Evolutionary conservation across 2,113 vertebrate genomes (phyloP), one percentile per base, ranked within the genome.

Genomic region (Perca flavescens): DNA sequence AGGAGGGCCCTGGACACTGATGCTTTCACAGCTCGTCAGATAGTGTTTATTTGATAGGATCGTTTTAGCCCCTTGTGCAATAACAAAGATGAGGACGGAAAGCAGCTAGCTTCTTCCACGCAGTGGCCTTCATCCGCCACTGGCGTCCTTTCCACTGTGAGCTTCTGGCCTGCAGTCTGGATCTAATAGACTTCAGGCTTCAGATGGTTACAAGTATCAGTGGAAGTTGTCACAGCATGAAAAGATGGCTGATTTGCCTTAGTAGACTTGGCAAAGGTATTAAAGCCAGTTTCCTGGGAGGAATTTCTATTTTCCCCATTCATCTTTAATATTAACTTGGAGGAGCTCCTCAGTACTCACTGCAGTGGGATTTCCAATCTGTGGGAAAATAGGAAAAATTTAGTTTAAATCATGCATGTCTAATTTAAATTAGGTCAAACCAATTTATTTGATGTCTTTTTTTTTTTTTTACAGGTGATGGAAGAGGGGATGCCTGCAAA

Each of bases 401-500:
- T 50, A 31, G 34, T 58, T 46, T 34, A 36, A 63, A 46, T 67
- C 12, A 49, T 63, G 17, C 14, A 79, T 21, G 52, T 80, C 34
- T 79, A 70, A 58, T 77, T 64, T 31, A 70, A 85, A 84, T 70
- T 10, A 28, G 53, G 65, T 79, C 40, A 86, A 57, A 62, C 28
- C n/a, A 74, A 50, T 49, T 46, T 11, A n/a, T 85, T 56, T 72
- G 12, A 34, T 83, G 49, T 58, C 14, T 65, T 54, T 77, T 76
- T 31, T 53, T 58, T 76, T 31, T 53, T 58, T 16, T 53, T 66
- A 77, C 82, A 99, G 98, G 97, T 34, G 98, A 99, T 36, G 98
- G 98, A 77, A 94, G 98, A 90, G 98, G 98, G 12, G 97, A 99
- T 34, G 96, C 95, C 65, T 99, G 98, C 92, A 99, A 97, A 91